Conservation (phyloP, 2,888 invertebrate genomes). For the Stenodera caucasica region DNA sequence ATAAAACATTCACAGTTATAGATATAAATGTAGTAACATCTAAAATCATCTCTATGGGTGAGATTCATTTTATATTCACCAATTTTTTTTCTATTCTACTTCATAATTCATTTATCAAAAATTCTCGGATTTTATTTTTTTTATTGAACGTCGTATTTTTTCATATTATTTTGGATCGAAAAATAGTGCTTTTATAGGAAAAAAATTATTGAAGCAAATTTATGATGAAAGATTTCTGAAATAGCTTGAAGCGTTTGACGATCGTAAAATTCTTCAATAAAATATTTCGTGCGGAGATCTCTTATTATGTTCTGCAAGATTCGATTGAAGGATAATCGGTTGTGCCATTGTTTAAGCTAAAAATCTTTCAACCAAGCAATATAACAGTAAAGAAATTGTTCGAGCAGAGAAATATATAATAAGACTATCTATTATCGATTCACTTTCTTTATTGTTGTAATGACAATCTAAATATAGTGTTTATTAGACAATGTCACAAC, state of each 20-base stretch:
- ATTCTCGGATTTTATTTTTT: too few species aligned
- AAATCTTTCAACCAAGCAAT: conserved; percentile 1
- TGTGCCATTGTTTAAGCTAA: conserved; percentile 8
- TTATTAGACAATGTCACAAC: too few species aligned
- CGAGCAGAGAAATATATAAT: neutral
- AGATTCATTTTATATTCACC: neutral
- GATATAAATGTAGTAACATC: conserved; percentile 14
- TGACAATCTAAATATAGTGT: too few species aligned
- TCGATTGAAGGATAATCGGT: conserved; percentile 11
- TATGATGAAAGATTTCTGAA: conserved; percentile 6
- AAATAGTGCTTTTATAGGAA: conserved; percentile 3
- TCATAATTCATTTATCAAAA: conserved; percentile 2
- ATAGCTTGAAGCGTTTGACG: conserved; percentile 1
- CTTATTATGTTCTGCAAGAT: conserved; percentile 3
- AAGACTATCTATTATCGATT: neutral
- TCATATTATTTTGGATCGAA: neutral
- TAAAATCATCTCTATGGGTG: conserved; percentile 2
- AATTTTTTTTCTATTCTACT: neutral
- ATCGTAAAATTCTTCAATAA: conserved; percentile 12
- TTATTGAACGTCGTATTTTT: too few species aligned
- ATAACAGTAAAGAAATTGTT: neutral
- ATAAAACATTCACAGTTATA: conserved; percentile 24
- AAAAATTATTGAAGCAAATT: conserved; percentile 11
- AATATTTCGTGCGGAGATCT: conserved; percentile 8
- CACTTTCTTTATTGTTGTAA: neutral